These are phyloP conservation scores for Heteractis magnifica DNA, from an alignment of 92 coral and sea anemone genomes.

Conservation along the genomic window DNA sequence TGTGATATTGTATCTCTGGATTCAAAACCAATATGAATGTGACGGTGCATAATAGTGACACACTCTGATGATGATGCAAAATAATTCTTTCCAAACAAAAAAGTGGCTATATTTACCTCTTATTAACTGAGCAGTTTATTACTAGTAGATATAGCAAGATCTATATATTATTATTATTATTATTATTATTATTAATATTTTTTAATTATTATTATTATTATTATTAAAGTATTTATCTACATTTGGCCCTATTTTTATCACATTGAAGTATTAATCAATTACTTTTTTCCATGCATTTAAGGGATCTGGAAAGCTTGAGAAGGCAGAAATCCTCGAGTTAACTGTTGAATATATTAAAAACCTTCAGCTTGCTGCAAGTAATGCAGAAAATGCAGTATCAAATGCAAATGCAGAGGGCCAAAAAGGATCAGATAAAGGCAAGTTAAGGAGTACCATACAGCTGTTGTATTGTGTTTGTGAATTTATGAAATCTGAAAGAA, in stretches of 20 bases:
- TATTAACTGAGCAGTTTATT: too few species aligned
- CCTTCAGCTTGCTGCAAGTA: slow-evolving; percentile 32
- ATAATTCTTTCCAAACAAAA: too few species aligned
- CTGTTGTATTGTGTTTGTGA: neutral
- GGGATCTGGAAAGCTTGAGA: slow-evolving; percentile 88
- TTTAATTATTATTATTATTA: too few species aligned
- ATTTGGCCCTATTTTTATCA: neutral
- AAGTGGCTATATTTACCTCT: too few species aligned
- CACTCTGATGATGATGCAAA: too few species aligned
- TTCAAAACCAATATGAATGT: too few species aligned
- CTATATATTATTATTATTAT: too few species aligned
- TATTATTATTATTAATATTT: too few species aligned
- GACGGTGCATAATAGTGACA: too few species aligned
- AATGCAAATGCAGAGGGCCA: neutral
- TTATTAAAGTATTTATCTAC: neutral
- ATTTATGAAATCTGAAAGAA: too few species aligned
- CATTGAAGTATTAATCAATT: neutral
- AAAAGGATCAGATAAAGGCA: slow-evolving; percentile 13
- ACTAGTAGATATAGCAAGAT: too few species aligned
- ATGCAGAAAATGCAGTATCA: neutral
- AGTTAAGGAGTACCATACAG: neutral
- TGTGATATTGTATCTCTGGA: too few species aligned
- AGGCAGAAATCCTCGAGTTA: slow-evolving; percentile 83
- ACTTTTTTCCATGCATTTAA: slow-evolving; percentile 9
- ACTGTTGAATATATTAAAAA: slow-evolving; percentile 74